Conservation (phyloP, 1,140 invertebrate species). For the Drosophila suzukii region DNA sequence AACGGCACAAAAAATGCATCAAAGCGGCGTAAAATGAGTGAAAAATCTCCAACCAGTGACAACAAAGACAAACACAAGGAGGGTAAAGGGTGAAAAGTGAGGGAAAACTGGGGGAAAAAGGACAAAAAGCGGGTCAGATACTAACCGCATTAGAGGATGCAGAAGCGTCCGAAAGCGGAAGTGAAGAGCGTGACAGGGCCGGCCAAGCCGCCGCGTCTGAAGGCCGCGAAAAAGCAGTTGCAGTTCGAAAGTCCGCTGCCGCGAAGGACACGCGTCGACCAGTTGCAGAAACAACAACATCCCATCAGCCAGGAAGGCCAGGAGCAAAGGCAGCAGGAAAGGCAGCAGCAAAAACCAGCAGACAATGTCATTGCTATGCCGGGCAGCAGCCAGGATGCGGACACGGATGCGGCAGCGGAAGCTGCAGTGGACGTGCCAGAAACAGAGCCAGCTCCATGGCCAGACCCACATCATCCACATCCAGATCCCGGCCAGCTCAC, state of each 20-base stretch:
- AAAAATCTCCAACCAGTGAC: conserved; percentile 15
- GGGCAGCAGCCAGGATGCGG: conserved; percentile 37
- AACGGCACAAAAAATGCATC: conserved; percentile 51
- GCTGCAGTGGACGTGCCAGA: conserved; percentile 49
- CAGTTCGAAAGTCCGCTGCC: conserved; percentile 78
- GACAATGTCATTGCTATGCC: conserved; percentile 53
- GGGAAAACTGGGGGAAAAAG: too few species aligned
- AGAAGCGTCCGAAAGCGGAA: conserved; percentile 57
- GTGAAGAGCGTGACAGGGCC: conserved; percentile 50
- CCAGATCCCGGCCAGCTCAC: conserved; percentile 14
- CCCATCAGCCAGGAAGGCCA: conserved; percentile 2
- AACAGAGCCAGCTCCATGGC: conserved; percentile 22
- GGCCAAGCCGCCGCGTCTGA: conserved; percentile 68
- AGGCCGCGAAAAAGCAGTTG: conserved; percentile 72
- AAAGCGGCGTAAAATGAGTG: conserved; percentile 58
- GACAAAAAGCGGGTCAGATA: conserved; percentile 37
- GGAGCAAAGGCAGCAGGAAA: conserved; percentile 1
- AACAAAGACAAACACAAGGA: conserved; percentile 37
- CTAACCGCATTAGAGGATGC: conserved; percentile 55
- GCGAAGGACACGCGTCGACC: conserved; percentile 48
- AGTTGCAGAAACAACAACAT: conserved; percentile 9
- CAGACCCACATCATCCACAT: conserved; percentile 3
- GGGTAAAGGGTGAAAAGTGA: conserved; percentile 26
- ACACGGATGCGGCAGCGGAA: conserved; percentile 43
- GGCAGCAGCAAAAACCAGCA: conserved; percentile 9